Percentiles rank a stretch among this genome's conserved stretches.
These are phyloP conservation scores for Crepidodera aurea DNA, from an alignment of 2,888 invertebrate species.

Conservation along the genomic window DNA sequence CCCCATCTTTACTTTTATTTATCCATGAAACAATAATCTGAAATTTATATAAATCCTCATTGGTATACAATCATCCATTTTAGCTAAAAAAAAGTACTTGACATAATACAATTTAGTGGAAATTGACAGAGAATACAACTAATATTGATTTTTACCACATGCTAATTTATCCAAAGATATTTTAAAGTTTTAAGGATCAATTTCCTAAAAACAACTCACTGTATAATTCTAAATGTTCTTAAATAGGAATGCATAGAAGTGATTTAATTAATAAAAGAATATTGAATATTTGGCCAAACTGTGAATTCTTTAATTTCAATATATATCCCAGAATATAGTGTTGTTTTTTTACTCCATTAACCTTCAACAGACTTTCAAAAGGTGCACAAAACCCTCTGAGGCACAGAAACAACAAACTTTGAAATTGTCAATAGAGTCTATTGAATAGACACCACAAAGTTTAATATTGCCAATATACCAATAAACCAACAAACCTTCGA, in stretches of 20 bases:
- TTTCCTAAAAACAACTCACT: too few species aligned
- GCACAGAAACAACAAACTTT: too few species aligned
- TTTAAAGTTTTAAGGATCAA: neutral
- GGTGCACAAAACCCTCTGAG: too few species aligned
- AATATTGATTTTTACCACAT: neutral
- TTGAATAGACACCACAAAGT: too few species aligned
- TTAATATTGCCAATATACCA: too few species aligned
- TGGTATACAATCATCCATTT: conserved; percentile 49
- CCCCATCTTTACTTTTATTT: conserved; percentile 33
- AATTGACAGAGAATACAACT: conserved; percentile 44
- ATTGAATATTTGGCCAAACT: too few species aligned
- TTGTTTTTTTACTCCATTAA: too few species aligned
- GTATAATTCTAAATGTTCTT: neutral
- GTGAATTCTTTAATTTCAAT: neutral
- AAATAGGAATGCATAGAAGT: neutral
- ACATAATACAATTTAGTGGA: conserved; percentile 40
- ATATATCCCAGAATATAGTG: too few species aligned
- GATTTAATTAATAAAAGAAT: too few species aligned
- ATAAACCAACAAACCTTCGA: too few species aligned
- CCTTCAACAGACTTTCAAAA: too few species aligned
- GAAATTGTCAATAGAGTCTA: too few species aligned
- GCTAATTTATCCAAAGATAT: neutral
- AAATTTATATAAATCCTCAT: conserved; percentile 34
- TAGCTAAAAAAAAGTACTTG: conserved; percentile 47
- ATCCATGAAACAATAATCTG: conserved; percentile 29